Evolutionary conservation across 2,113 vertebrate species (phyloP), one percentile per base, ranked within the genome.

Genomic region (Paratilapia polleni): DNA sequence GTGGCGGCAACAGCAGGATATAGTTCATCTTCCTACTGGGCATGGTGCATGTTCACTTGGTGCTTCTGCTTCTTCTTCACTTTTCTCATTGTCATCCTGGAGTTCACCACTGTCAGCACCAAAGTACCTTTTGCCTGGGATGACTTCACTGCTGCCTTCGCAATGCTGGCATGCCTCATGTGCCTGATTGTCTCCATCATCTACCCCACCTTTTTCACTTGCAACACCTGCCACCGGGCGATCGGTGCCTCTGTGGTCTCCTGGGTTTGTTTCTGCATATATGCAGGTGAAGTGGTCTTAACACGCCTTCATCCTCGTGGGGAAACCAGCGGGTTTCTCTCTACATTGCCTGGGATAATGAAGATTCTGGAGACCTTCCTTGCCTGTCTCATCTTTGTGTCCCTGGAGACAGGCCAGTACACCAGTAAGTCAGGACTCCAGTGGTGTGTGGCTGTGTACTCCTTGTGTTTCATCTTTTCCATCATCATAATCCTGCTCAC

Each of bases 21-120:
- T 1, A 8, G 6, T 0, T 0, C 0, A 0, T 31, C 0, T 1
- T 1, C 95, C 12, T 97, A 95, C 7, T 97, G 97, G 79, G 87
- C 87, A 0, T 98, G 97, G 97, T 97, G 97, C 89, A 97, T 98
- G 97, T 97, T 97, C 89, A 96, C 95, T 6, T 98, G 97, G 97
- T 96, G 95, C 84, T 96, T 98, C 91, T 97, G 97, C 88, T 98
- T 95, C 24, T 9, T 88, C 8, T 74, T 96, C 77, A 96, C 97
- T 0, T 82, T 97, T 34, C 74, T 96, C 62, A 95, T 98, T 64
- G 41, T 98, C 52, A 8, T 96, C 59, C 77, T 97, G 92, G 97
- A 98, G 95, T 92, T 97, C 88, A 94, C 94, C 36, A 94, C 89
- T 2, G 24, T 97, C 64, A 89, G 66, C 24, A 28, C 38, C 0